Base-by-base conservation (phyloP, 2,797 vertebrate genomes). In the Phataginus tricuspis region DNA sequence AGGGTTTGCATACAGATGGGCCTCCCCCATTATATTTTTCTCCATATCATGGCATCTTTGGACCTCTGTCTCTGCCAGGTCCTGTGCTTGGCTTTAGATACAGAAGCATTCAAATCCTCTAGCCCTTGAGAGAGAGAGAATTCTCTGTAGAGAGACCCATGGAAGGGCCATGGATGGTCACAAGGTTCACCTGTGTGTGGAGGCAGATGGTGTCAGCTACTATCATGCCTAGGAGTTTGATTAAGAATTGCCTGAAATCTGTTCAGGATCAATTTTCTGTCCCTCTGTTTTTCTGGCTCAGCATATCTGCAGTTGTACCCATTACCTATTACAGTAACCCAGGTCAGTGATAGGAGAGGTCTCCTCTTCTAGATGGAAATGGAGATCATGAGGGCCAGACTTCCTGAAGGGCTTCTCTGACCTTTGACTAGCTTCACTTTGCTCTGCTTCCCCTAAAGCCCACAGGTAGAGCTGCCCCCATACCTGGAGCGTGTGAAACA, bases 401-500 rank as follows among this genome's bases (percentile, higher is more conserved):
- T 12, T 86, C 39, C 57, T 9, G 16, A 91, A 51, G 37, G 74
- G 18, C 57, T 80, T 9, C 31, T 75, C 27, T 63, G 19, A 45
- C 87, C 66, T 89, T 77, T 90, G 51, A 29, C 57, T 88, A 64
- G 18, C 92, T 78, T 94, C 64, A 83, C 82, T 93, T 69, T n/a
- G 94, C 66, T 86, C 57, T 97, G 31, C 92, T 92, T 83, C 59
- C 59, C 31, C 39, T 5, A 0, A 78, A 99, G 99, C 84, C 99
- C 99, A 91, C 98, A 99, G 9, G 97, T 98, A 84, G 99, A 99
- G 92, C 98, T 99, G 68, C 99, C 99, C 59, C 99, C 99, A 0
- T 99, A 99, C 66, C 98, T 99, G 98, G 99, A 99, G 97, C 99
- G 98, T 82, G 99, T 99, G 96, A 99, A 99, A 98, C 99, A 99